Conservation (phyloP, 2,888 invertebrate species). For the Scrobipalpa atriplicella region DNA sequence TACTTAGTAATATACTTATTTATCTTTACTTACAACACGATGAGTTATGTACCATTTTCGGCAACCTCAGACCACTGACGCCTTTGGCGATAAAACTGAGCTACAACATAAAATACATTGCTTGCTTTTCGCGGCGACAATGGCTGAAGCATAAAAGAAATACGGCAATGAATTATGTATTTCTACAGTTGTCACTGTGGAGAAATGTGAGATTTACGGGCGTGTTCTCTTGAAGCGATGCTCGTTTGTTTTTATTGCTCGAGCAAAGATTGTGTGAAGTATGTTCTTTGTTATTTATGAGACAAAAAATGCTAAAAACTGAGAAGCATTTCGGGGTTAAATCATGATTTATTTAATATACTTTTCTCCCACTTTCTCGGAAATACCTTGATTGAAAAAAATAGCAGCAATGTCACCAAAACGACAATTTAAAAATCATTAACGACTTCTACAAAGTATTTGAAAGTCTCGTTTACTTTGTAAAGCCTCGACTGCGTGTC, state of each 20-base stretch:
- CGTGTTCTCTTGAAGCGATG: not conserved
- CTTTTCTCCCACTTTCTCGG: no score
- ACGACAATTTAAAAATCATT: no score
- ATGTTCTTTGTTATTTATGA: constrained; percentile 11
- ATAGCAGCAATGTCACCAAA: no score
- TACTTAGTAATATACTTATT: not conserved
- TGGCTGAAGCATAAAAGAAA: not conserved
- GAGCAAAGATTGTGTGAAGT: constrained; percentile 9
- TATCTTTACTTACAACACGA: not conserved
- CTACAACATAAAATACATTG: not conserved
- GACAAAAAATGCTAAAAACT: not conserved
- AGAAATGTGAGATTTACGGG: not conserved
- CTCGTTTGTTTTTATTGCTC: constrained; percentile 12
- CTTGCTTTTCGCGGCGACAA: not conserved
- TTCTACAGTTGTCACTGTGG: not conserved
- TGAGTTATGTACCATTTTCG: not conserved
- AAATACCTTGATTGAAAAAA: no score
- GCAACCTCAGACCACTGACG: not conserved
- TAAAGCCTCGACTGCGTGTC: no score
- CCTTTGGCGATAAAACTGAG: not conserved
- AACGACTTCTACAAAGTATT: no score
- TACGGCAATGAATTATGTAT: not conserved
- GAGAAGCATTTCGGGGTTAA: not conserved
- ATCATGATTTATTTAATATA: not conserved
- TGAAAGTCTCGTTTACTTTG: no score